Base-by-base conservation (phyloP, 2,888 invertebrate species). In the Hermaeophaga mercurialis region DNA sequence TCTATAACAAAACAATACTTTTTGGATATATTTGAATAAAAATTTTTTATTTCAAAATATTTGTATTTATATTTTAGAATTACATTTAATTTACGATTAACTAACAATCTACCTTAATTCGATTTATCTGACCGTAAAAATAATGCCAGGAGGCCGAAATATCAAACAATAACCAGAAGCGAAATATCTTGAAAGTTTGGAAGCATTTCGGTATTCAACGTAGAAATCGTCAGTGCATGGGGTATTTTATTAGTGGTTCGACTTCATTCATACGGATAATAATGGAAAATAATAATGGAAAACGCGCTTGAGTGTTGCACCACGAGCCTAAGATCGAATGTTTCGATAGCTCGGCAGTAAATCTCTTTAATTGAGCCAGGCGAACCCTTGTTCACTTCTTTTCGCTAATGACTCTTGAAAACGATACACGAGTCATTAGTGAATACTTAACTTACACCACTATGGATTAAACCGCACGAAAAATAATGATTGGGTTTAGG, bases 321-420 rank as follows among this genome's bases (percentile, higher is more conserved):
- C 58, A 64, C 66, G 64, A 66, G 66, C 63, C 61, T 53, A 61
- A 61, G 63, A 63, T 66, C 62, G 61, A 63, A 64, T 39, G 17
- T 24, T 41, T 43, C 50, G 41, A 24, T 41, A 64, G 59, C 60
- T 59, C 60, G 47, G 61, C 59, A 62, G 65, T 65, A 70, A 70
- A 70, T 66, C 71, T 63, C 65, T 70, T 70, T 73, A 74, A 74
- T 73, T 74, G 71, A 71, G 70, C 69, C 64, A 18, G 41, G 33
- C 31, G 18, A 19, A 24, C 72, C 73, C 69, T 68, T 65, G 64
- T 69, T 70, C 70, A 69, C 69, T 71, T 71, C 70, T 71, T 72
- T 12, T 65, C 68, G 64, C 71, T 75, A 75, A 75, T 72, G 74
- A 70, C 73, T 73, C 74, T 75, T 68, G 69, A 75, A 75, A 75